Evolutionary conservation across 2,888 invertebrate species (phyloP), one percentile per base, ranked within the genome.

Genomic region (Choristoneura rosaceana): DNA sequence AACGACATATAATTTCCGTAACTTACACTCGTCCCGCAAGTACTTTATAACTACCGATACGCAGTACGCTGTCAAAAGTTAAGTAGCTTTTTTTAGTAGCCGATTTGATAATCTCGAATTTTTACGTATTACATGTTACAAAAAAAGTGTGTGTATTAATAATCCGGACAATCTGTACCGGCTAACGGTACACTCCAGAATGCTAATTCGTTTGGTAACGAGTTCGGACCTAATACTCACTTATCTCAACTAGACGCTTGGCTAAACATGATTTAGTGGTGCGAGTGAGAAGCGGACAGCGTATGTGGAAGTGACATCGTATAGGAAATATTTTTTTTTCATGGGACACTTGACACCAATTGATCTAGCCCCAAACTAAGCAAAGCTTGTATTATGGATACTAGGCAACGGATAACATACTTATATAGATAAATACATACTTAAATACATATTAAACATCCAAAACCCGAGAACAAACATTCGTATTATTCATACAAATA

Each of bases 191-290:
- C 76, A 81, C 74, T 76, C 85, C 79, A 83, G 84, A 85, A 85
- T 84, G 84, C 83, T 84, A 85, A 86, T 85, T 82, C 76, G 79
- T 79, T 82, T 80, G 80, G 83, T 84, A 84, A 83, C 81, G 81
- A 85, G 84, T 69, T 64, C 69, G 68, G 55, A 73, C 68, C 73
- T 83, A 85, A 87, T 88, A 87, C 83, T 83, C 85, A 87, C 87
- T 88, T 88, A 88, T 87, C 83, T 86, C 82, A 80, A 80, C 78
- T 79, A 80, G 76, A 78, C 78, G 76, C 76, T 76, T 76, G 76
- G 75, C 76, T 77, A 81, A 82, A 81, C 80, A 81, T 77, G 84
- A 84, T 78, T 81, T 78, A 82, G 78, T 81, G 81, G 78, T 80
- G 76, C 83, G 81, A 84, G 84, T 80, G 80, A 66, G 55, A 55